A percentile compares a stretch with the other conserved stretches of the same genome.
phyloP scores from a whole-genome alignment of 2,797 vertebrate genomes.

The Microchirus variegatus region DNA sequence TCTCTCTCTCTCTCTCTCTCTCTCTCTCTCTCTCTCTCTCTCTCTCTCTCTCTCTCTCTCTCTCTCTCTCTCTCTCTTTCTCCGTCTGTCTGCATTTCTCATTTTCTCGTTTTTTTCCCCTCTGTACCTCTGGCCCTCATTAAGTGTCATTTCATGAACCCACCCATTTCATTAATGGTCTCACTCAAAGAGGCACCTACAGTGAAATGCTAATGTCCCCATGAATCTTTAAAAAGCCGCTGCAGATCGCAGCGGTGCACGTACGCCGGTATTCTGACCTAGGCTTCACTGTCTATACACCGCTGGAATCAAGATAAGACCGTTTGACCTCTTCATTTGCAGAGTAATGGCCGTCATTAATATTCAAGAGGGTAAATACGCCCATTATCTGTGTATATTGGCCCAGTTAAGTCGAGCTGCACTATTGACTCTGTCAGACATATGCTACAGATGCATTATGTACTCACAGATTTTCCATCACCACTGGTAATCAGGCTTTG shows the following conservation, averaged over 20 bases:
- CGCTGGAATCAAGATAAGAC: constrained; percentile 48
- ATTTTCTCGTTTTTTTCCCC: constrained; percentile 14
- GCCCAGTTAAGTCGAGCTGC: constrained; percentile 28
- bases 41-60: not conserved
- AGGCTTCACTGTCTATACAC: constrained; percentile 56
- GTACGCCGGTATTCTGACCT: constrained; percentile 64
- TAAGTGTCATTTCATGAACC: constrained; percentile 47
- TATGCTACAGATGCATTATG: constrained; percentile 51
- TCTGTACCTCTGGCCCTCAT: constrained; percentile 22
- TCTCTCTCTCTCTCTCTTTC: not conserved
- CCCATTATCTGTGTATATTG: constrained; percentile 52
- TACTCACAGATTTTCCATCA: constrained; percentile 30
- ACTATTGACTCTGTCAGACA: constrained; percentile 33
- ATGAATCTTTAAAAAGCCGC: constrained; percentile 74
- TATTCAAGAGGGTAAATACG: constrained; percentile 69
- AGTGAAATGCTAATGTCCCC: constrained; percentile 70
- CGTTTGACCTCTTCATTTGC: constrained; percentile 31
- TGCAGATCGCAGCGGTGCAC: constrained; percentile 59
- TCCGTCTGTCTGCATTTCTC: constrained; percentile 21
- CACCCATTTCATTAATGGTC: constrained; percentile 52
- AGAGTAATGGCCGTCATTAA: constrained; percentile 67
- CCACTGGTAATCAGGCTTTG: constrained; percentile 46
- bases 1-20: not conserved
- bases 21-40: not conserved
- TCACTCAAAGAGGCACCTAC: constrained; percentile 42